A percentile compares a stretch with the other conserved stretches of the same genome.
Conservation (phyloP, 2,888 invertebrate genomes). For the Drosophila neotestacea region DNA sequence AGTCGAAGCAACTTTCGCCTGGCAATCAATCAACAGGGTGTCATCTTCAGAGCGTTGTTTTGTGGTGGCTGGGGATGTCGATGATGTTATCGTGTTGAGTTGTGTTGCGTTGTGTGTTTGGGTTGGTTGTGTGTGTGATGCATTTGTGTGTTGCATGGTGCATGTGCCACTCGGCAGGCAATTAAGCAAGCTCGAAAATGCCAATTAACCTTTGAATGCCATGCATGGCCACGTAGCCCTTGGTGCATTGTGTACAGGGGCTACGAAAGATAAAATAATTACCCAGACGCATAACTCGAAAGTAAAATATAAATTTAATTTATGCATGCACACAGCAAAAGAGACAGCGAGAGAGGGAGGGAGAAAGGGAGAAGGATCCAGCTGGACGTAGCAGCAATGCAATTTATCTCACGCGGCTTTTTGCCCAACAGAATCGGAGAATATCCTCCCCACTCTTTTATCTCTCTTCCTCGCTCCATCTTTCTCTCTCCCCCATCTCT, state of each 20-base stretch:
- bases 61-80: constrained; percentile 44
- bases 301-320: constrained; percentile 79
- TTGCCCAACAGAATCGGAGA: constrained; percentile 37
- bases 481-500: constrained; percentile 5
- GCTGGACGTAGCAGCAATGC: constrained; percentile 35
- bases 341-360: constrained; percentile 24
- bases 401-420: constrained; percentile 76
- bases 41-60: constrained; percentile 38
- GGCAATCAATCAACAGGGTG: constrained; percentile 62
- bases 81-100: constrained; percentile 54
- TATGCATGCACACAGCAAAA: constrained; percentile 74
- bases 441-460: constrained; percentile 2
- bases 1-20: constrained; percentile 55
- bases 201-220: constrained; percentile 79
- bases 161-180: constrained; percentile 68
- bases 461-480: constrained; percentile 7
- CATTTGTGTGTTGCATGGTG: constrained; percentile 31
- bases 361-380: constrained; percentile 30
- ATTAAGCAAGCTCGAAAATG: constrained; percentile 78
- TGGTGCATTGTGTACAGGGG: constrained; percentile 49
- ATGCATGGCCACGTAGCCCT: constrained; percentile 75
- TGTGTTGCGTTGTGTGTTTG: constrained; percentile 30
- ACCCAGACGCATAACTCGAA: constrained; percentile 80
- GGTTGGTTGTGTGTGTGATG: constrained; percentile 10
- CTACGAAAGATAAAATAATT: constrained; percentile 76